phyloP scores from a whole-genome alignment of 2,888 invertebrate species.

The Platycheirus albimanus region DNA sequence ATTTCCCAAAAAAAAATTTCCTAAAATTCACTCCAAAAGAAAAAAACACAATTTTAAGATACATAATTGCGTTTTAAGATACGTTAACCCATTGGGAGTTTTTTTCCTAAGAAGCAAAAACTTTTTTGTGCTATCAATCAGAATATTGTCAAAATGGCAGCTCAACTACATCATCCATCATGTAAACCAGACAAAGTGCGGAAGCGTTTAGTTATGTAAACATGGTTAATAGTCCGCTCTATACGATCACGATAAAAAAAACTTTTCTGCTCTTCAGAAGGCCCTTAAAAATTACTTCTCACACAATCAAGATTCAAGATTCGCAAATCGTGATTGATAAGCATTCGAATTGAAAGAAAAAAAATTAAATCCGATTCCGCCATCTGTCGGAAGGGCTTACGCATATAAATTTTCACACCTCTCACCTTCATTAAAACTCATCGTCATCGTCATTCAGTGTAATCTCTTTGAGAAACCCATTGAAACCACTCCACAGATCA shows the following conservation, averaged over 20 bases:
- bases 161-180: conserved; percentile 27
- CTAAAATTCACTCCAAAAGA: too few species aligned
- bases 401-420: conserved; percentile 25
- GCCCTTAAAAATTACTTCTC: too few species aligned
- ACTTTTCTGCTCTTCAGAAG: too few species aligned
- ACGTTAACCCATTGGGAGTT: too few species aligned
- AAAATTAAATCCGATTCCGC: conserved; percentile 4
- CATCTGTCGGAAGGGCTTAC: conserved; percentile 32
- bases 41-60: too few species aligned
- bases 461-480: conserved; percentile 23
- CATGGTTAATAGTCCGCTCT: conserved; percentile 8
- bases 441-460: too few species aligned
- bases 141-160: neutral
- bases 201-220: conserved; percentile 28
- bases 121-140: conserved; percentile 13
- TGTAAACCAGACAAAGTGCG: conserved; percentile 4
- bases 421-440: conserved; percentile 41
- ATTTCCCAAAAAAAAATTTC: too few species aligned
- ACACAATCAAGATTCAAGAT: neutral
- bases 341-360: neutral
- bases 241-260: conserved; percentile 13
- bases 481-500: conserved; percentile 54
- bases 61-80: too few species aligned
- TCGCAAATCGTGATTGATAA: conserved; percentile 37
- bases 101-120: neutral